Evolutionary conservation across 2,888 invertebrate genomes (phyloP).

Genomic region (Rhaphigaster nebulosa): DNA sequence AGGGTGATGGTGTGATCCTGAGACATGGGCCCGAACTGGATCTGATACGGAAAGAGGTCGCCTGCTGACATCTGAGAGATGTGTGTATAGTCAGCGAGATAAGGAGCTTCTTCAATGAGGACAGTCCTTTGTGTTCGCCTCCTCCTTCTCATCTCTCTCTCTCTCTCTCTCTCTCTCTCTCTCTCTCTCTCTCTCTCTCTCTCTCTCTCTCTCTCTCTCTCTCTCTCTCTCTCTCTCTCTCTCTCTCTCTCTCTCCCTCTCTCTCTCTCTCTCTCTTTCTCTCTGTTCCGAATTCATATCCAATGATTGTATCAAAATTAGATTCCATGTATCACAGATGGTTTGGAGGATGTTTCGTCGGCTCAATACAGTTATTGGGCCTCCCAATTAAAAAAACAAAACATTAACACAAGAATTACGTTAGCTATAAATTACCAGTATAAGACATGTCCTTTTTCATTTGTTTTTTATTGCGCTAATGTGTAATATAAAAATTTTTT

Average conservation of each 20-base stretch:
- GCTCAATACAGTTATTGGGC: not conserved
- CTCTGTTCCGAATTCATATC: not conserved
- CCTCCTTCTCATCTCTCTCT: not conserved
- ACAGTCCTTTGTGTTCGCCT: not conserved
- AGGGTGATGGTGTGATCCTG: not conserved
- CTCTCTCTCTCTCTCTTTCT: too few relatives aligned
- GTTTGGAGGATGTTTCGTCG: not conserved
- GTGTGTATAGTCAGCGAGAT: slow-evolving; percentile 12
- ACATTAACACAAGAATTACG: too few relatives aligned
- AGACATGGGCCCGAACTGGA: not conserved
- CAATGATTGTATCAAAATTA: not conserved
- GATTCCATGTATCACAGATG: not conserved
- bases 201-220: too few relatives aligned
- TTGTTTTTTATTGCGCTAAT: not conserved
- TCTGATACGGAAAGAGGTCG: slow-evolving; percentile 29
- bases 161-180: not conserved
- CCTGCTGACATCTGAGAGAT: slow-evolving; percentile 26
- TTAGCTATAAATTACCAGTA: too few relatives aligned
- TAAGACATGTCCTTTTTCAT: not conserved
- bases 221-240: too few relatives aligned
- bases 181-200: too few relatives aligned
- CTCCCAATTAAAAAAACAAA: not conserved
- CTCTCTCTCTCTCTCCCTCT: too few relatives aligned
- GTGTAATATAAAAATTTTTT: too few relatives aligned
- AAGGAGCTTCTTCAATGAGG: not conserved